Conservation (phyloP, 2,113 vertebrate species). For the Malurus elegans region DNA sequence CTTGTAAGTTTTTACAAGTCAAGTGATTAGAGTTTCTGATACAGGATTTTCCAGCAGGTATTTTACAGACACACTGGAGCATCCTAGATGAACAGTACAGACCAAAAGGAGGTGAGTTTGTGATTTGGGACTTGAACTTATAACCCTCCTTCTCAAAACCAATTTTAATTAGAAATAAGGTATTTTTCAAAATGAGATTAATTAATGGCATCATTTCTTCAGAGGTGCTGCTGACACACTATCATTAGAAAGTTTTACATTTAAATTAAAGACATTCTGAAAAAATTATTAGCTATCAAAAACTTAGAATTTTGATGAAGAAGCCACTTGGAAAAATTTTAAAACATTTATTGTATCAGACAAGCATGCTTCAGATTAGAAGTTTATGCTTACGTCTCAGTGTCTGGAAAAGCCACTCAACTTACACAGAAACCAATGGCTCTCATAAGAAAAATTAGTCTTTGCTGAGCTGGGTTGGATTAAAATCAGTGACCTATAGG, state of each 20-base stretch:
- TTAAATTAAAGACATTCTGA: background rate
- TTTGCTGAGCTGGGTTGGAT: background rate
- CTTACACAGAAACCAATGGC: background rate
- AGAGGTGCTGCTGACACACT: background rate
- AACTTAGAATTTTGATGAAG: background rate
- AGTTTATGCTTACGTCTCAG: background rate
- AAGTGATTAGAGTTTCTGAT: background rate
- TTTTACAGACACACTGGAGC: background rate
- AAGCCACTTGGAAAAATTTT: background rate
- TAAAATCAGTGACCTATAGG: conserved; percentile 57
- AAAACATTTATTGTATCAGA: background rate
- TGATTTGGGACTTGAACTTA: background rate
- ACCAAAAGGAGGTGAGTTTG: background rate
- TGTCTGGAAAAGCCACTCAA: background rate
- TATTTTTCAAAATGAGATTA: background rate
- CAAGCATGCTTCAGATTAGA: background rate
- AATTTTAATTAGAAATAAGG: background rate
- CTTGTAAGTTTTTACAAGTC: background rate
- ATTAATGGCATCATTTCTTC: conserved; percentile 10
- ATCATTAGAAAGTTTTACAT: background rate
- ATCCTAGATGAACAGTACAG: background rate
- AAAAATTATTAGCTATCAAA: background rate
- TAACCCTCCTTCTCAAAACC: background rate
- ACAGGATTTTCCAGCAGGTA: background rate
- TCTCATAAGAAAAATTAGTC: background rate